A percentile compares a stretch with the other conserved stretches of the same genome.
Evolutionary conservation across 1,140 invertebrate species (phyloP).

Genomic region (Aphelenchoides fujianensis): DNA sequence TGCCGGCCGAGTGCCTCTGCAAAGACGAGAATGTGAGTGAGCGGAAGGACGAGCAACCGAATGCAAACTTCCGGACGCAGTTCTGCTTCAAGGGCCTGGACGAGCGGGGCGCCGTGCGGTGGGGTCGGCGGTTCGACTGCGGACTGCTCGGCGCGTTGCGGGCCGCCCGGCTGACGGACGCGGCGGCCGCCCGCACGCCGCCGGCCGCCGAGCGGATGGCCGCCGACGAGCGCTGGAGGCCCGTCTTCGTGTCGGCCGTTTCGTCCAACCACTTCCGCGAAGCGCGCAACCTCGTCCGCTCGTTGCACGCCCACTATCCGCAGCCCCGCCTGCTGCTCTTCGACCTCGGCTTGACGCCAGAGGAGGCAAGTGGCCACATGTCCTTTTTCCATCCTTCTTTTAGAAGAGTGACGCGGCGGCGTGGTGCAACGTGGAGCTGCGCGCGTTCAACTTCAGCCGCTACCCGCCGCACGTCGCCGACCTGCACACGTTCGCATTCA

Average conservation of each 20-base stretch:
- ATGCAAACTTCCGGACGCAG: background rate
- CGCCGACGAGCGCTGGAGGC: background rate
- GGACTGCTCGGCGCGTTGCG: background rate
- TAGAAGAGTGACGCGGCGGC: slow-evolving; percentile 15
- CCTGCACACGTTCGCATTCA: slow-evolving; percentile 6
- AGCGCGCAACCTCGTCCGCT: background rate
- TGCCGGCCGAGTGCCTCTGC: too few species aligned
- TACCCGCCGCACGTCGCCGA: slow-evolving; percentile 10
- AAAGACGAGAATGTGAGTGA: background rate
- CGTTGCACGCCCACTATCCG: background rate
- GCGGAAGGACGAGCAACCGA: background rate
- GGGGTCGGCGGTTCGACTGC: background rate
- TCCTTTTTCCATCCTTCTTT: background rate
- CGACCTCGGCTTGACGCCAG: background rate
- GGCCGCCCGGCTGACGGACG: background rate
- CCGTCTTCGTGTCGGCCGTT: background rate
- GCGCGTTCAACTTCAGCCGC: background rate
- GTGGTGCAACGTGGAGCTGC: slow-evolving; percentile 12
- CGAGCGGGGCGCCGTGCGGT: background rate
- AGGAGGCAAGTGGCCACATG: background rate
- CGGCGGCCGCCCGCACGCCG: background rate
- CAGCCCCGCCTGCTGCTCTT: background rate
- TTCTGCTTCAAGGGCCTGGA: slow-evolving; percentile 9
- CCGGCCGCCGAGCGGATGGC: background rate
- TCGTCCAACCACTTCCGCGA: background rate